Conservation (phyloP, 2,888 invertebrate species). For the Mylabris sibirica region DNA sequence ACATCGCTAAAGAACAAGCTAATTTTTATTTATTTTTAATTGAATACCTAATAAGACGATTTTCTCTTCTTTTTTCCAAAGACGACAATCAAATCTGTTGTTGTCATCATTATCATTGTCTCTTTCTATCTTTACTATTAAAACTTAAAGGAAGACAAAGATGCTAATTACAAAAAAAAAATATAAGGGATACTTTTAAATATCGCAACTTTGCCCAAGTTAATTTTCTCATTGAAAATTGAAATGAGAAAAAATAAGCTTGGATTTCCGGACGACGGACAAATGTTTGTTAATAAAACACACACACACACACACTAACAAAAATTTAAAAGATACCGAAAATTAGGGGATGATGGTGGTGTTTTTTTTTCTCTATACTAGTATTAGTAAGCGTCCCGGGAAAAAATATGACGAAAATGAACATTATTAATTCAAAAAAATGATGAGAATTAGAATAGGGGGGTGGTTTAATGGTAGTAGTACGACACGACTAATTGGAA, state of each 20-base stretch:
- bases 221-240: conserved; percentile 40
- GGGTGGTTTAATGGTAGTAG: background rate
- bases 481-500: background rate
- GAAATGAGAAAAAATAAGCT: conserved; percentile 39
- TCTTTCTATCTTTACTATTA: background rate
- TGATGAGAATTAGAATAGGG: conserved; percentile 29
- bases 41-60: conserved; percentile 43
- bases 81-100: conserved; percentile 11
- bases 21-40: conserved; percentile 48
- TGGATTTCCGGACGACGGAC: conserved; percentile 30
- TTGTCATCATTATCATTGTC: conserved; percentile 15
- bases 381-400: background rate
- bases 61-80: conserved; percentile 23
- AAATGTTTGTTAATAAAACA: conserved; percentile 38
- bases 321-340: background rate
- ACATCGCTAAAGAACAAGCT: conserved; percentile 46
- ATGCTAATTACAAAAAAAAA: background rate
- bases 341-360: background rate
- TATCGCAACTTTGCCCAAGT: conserved; percentile 34
- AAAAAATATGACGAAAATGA: conserved; percentile 32
- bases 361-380: too few species aligned
- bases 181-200: conserved; percentile 33
- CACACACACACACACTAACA: background rate
- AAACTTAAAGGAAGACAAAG: background rate
- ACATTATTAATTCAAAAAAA: conserved; percentile 36